A percentile compares a stretch with the other conserved stretches of the same genome.
Evolutionary conservation across 1,140 invertebrate genomes (phyloP).

Genomic region (silkworm (Bombyx mori)): DNA sequence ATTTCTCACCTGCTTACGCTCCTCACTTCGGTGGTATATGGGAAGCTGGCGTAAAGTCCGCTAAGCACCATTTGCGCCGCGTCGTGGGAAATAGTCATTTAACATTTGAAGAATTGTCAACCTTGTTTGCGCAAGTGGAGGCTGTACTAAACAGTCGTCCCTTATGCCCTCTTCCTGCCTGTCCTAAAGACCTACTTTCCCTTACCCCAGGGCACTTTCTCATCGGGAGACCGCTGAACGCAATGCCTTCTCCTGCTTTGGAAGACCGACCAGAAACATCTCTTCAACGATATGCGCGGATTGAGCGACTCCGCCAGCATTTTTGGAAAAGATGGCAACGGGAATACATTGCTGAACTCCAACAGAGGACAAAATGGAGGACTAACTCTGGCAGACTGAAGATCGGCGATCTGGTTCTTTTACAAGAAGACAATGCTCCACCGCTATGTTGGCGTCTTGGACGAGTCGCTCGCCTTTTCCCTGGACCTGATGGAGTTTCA

Average conservation of each 20-base stretch:
- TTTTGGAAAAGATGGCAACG: conserved; percentile 21
- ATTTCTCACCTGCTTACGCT: conserved; percentile 13
- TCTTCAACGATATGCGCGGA: conserved; percentile 3
- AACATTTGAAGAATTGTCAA: conserved; percentile 24
- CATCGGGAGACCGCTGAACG: conserved; percentile 4
- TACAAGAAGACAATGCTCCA: conserved; percentile 9
- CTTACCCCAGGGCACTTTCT: conserved; percentile 8
- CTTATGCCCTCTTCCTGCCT: conserved; percentile 5
- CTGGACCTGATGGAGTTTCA: conserved; percentile 6
- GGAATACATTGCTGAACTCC: conserved; percentile 16
- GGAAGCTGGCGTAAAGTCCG: conserved; percentile 19
- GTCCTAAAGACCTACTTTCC: conserved; percentile 7
- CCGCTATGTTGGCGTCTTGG: conserved; percentile 5
- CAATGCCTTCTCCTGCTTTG: conserved; percentile 1
- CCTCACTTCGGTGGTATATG: conserved; percentile 21
- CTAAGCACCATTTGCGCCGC: conserved; percentile 18
- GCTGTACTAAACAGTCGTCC: conserved; percentile 19
- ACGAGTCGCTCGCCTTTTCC: not conserved
- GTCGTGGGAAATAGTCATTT: conserved; percentile 20
- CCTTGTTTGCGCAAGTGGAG: conserved; percentile 26
- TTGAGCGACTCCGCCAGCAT: conserved; percentile 14
- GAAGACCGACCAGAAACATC: not conserved
- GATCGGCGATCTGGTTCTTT: conserved; percentile 20
- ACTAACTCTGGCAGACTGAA: conserved; percentile 5
- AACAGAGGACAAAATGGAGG: conserved; percentile 20